Base-by-base conservation (phyloP, 2,113 vertebrate species). In the Myocastor coypus region DNA sequence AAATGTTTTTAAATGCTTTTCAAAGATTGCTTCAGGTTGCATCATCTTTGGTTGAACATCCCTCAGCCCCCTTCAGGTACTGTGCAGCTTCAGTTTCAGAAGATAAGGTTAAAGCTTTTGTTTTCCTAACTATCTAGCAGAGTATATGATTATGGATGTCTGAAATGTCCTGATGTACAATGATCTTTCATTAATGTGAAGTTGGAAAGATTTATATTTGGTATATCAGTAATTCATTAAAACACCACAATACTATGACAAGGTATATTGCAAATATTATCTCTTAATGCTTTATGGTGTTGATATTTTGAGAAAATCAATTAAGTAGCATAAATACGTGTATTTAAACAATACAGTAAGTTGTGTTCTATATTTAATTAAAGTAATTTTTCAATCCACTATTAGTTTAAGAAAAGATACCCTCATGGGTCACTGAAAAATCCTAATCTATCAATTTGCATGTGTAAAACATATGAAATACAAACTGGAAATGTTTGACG, bases 231-330 rank as follows among this genome's bases (percentile, higher is more conserved):
- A 52, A 61, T 71, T 50, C 91, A 59, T 66, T 86, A 12, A 93
- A 93, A 40, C 24, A 75, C 80, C 68, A 75, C 42, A 52, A 86
- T 77, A 52, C 55, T 89, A 5, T 73, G 11, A 0, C 92, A 89
- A 80, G 86, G n/a, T 66, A n/a, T 89, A 4, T 19, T 46, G 1
- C 46, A 80, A 63, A 87, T 16, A 13, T 78, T 91, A 9, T 80
- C 50, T 80, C 34, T 28, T 89, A 86, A 87, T n/a, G 16, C 0
- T 89, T 7, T 71, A 82, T 82, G 8, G 71, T 93, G 66, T 59
- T 61, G 19, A 46, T 59, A 83, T 8, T 85, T 83, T 59, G 52
- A 80, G 6, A 94, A 92, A 91, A 81, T 69, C 34, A 90, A 88
- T 50, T 84, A 66, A 80, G 59, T 32, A n/a, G 3, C 28, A 34